Percentiles rank a stretch among this genome's conserved stretches.
These are phyloP conservation scores for Exocentrus adspersus DNA, from an alignment of 2,888 invertebrate species.

Conservation along the genomic window DNA sequence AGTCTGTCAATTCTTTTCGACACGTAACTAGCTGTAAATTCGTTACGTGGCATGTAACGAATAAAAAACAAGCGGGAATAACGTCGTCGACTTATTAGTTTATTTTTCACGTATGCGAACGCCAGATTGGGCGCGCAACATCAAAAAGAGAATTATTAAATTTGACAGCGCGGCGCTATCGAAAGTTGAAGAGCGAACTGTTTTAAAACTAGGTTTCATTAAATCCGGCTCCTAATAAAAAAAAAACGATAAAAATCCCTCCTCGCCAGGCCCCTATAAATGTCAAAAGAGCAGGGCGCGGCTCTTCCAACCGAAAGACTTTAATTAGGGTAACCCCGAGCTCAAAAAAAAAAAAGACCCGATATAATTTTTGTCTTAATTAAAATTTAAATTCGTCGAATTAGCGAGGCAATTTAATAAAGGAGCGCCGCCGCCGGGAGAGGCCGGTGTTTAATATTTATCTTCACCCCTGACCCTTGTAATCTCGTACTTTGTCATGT, in stretches of 20 bases:
- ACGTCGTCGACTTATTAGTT: background rate
- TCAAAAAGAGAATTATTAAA: background rate
- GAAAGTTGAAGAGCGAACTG: too few relatives aligned
- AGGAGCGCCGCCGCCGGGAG: background rate
- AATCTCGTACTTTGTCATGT: background rate
- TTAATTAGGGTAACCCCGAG: background rate
- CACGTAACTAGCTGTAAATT: too few relatives aligned
- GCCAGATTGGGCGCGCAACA: background rate
- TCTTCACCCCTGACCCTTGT: background rate
- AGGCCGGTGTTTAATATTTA: background rate
- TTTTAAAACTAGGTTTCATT: too few relatives aligned
- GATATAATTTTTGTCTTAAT: conserved; percentile 1
- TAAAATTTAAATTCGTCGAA: background rate
- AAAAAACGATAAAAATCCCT: too few relatives aligned
- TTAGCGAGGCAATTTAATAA: background rate
- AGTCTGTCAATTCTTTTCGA: too few relatives aligned
- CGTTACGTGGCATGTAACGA: background rate
- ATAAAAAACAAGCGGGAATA: background rate
- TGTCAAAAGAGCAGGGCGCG: too few relatives aligned
- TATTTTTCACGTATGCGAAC: too few relatives aligned
- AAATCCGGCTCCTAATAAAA: too few relatives aligned
- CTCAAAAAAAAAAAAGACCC: background rate
- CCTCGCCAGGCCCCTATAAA: too few relatives aligned
- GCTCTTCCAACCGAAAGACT: background rate
- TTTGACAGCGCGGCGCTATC: too few relatives aligned